phyloP scores from a whole-genome alignment of 1,140 invertebrate genomes.

The Macrobrachium nipponense region DNA sequence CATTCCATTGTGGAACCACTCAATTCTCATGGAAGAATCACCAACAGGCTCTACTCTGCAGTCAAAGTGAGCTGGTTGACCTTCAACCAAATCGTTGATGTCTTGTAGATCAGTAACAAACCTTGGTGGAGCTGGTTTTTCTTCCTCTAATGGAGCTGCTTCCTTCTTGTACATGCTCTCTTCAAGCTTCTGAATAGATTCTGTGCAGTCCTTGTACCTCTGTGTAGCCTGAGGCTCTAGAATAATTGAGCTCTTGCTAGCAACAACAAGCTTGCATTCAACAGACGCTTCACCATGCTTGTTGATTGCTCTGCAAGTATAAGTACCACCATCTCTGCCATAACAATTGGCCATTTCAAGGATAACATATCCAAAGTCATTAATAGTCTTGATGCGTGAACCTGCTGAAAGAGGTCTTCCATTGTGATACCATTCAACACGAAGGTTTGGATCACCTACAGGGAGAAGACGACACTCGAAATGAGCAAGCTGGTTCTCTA shows the following conservation, averaged over 20 bases:
- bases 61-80: constrained; percentile 90
- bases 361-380: constrained; percentile 90
- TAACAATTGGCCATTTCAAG: constrained; percentile 90
- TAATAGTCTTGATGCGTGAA: constrained; percentile 89
- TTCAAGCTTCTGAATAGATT: constrained; percentile 90
- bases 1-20: constrained; percentile 93
- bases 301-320: constrained; percentile 90
- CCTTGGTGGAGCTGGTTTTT: constrained; percentile 84
- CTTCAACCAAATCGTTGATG: constrained; percentile 73
- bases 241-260: constrained; percentile 84
- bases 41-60: constrained; percentile 88
- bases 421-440: constrained; percentile 97
- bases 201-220: constrained; percentile 73
- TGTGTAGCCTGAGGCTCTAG: constrained; percentile 78
- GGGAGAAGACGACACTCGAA: constrained; percentile 91
- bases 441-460: constrained; percentile 91
- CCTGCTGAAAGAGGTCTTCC: constrained; percentile 89
- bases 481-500: constrained; percentile 90
- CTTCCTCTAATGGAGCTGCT: constrained; percentile 79
- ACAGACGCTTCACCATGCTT: constrained; percentile 89
- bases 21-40: constrained; percentile 88
- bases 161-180: constrained; percentile 89
- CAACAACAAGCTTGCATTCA: constrained; percentile 84
- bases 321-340: constrained; percentile 87
- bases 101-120: constrained; percentile 84